These are phyloP conservation scores for Chunga burmeisteri DNA, from an alignment of 2,113 vertebrate species.

Conservation along the genomic window DNA sequence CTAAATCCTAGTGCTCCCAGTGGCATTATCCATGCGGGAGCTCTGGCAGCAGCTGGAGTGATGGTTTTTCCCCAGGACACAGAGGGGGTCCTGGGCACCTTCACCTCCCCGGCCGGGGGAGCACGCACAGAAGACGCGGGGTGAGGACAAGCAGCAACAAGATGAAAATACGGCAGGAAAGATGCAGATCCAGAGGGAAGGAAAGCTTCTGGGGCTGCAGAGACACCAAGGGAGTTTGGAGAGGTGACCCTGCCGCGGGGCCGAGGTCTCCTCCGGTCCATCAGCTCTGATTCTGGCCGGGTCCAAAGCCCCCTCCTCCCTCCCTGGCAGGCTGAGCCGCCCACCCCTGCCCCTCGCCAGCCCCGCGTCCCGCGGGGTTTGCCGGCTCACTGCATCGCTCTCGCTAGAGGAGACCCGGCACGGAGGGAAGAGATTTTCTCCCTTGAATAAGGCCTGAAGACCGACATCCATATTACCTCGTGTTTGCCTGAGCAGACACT, in stretches of 20 bases:
- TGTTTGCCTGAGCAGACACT: not conserved
- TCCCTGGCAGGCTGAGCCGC: fast-evolving
- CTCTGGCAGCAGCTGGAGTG: not conserved
- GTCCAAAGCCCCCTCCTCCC: not conserved
- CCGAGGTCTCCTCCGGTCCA: not conserved
- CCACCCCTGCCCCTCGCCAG: not conserved
- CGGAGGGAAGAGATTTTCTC: not conserved
- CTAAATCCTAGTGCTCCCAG: not conserved
- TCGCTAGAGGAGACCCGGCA: not conserved
- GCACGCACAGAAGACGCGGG: fast-evolving
- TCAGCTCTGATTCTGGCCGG: not conserved
- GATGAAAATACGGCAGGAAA: not conserved
- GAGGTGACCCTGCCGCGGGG: fast-evolving
- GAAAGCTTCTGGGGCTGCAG: not conserved
- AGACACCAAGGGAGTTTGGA: not conserved
- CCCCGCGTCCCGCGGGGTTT: fast-evolving
- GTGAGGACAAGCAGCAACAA: not conserved
- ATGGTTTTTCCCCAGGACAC: not conserved
- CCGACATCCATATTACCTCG: not conserved
- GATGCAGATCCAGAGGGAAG: fast-evolving
- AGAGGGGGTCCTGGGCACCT: not conserved
- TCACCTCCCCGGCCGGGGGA: fast-evolving
- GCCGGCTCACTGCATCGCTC: fast-evolving
- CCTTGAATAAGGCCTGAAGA: not conserved
- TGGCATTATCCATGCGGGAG: not conserved